Percentiles rank a stretch among this genome's conserved stretches.
phyloP scores from a whole-genome alignment of 2,113 vertebrate species.

The Notothenia coriiceps region DNA sequence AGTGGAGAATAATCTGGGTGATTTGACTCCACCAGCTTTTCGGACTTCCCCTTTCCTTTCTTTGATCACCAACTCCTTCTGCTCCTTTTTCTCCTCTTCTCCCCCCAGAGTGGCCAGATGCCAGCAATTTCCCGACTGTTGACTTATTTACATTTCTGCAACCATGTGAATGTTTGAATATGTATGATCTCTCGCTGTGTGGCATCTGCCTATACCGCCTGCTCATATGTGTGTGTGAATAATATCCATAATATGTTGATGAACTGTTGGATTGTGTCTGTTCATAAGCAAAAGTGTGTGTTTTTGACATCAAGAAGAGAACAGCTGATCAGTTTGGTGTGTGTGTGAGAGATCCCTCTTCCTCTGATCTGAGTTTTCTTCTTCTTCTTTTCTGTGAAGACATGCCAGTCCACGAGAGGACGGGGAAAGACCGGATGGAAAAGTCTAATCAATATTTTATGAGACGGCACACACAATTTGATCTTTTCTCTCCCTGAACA shows the following conservation, averaged over 20 bases:
- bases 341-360: slow-evolving; percentile 4
- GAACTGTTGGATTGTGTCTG: slow-evolving; percentile 20
- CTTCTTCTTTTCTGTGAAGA: slow-evolving; percentile 2
- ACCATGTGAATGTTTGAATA: slow-evolving; percentile 71
- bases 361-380: neutral
- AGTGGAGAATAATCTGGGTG: slow-evolving; percentile 63
- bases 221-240: neutral
- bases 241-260: neutral
- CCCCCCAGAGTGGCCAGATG: slow-evolving; percentile 70
- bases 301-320: slow-evolving; percentile 23
- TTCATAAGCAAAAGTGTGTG: slow-evolving; percentile 1
- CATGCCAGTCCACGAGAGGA: neutral
- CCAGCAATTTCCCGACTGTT: slow-evolving; percentile 68
- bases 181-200: slow-evolving; percentile 65
- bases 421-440: slow-evolving; percentile 45
- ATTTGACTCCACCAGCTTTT: slow-evolving; percentile 27
- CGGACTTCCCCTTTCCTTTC: neutral
- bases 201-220: slow-evolving; percentile 60
- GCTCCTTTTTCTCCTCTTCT: neutral
- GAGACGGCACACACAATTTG: slow-evolving; percentile 38
- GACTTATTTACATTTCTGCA: slow-evolving; percentile 76
- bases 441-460: slow-evolving; percentile 68
- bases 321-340: slow-evolving; percentile 31
- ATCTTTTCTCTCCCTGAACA: slow-evolving; percentile 26
- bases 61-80: slow-evolving; percentile 16